phyloP scores from a whole-genome alignment of 2,888 invertebrate species.

The Tachina fera region DNA sequence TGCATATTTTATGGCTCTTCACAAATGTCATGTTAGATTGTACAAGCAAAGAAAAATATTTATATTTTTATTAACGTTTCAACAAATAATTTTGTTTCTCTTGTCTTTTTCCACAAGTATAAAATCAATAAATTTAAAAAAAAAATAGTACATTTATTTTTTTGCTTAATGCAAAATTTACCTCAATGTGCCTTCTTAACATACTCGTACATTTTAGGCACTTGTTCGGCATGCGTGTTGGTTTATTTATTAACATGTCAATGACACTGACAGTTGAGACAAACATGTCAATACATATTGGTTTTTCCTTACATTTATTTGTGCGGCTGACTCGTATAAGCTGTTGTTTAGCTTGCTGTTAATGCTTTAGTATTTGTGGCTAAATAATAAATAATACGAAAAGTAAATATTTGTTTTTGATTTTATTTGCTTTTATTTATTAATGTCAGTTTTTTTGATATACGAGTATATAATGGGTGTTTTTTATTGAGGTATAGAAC shows the following conservation, averaged over 20 bases:
- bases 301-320: background rate
- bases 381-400: conserved; percentile 28
- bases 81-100: background rate
- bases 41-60: conserved; percentile 28
- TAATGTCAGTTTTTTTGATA: conserved; percentile 8
- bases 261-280: conserved; percentile 64
- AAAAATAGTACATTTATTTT: background rate
- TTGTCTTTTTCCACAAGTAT: background rate
- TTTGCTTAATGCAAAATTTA: conserved; percentile 16
- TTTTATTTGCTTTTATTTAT: conserved; percentile 30
- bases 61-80: conserved; percentile 5
- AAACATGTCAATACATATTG: conserved; percentile 60
- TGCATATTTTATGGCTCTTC: conserved; percentile 61
- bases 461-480: too few species aligned
- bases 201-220: background rate
- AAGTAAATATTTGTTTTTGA: conserved; percentile 41
- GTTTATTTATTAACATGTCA: conserved; percentile 69
- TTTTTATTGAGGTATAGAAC: too few species aligned
- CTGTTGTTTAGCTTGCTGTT: background rate
- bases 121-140: background rate
- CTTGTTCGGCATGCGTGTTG: conserved; percentile 28
- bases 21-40: conserved; percentile 42
- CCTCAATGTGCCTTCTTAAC: conserved; percentile 38
- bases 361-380: conserved; percentile 7
- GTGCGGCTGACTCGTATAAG: background rate